Percentiles rank a stretch among this genome's conserved stretches.
Evolutionary conservation across 2,888 invertebrate genomes (phyloP).

Genomic region (Tenthredo notha): DNA sequence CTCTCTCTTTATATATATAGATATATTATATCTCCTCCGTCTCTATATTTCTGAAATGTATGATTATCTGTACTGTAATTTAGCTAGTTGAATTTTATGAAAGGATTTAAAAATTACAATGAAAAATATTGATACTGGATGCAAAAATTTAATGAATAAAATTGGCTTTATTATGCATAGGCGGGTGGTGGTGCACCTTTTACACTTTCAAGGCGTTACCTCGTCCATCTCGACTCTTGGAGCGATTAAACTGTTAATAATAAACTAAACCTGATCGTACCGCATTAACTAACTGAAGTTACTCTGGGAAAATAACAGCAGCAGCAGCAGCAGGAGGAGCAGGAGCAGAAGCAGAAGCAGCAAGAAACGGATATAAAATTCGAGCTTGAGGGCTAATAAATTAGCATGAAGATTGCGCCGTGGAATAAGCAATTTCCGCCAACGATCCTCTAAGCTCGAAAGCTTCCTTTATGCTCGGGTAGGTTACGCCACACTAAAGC

Average conservation of each 20-base stretch:
- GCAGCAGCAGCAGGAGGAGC: neutral
- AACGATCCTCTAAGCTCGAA: constrained; percentile 52
- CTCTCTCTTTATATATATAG: constrained; percentile 1
- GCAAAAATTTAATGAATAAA: constrained; percentile 42
- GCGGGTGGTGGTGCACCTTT: constrained; percentile 21
- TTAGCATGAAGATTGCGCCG: constrained; percentile 60
- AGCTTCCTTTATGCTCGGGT: constrained; percentile 48
- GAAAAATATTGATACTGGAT: constrained; percentile 41
- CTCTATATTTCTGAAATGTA: constrained; percentile 33
- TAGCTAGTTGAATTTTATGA: neutral
- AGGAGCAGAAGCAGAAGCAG: constrained; percentile 6
- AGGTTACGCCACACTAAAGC: constrained; percentile 49
- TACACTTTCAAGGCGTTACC: neutral
- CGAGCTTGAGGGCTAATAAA: constrained; percentile 58
- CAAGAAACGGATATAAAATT: constrained; percentile 57
- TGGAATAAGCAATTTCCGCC: constrained; percentile 59
- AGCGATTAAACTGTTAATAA: constrained; percentile 46
- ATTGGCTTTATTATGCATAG: constrained; percentile 42
- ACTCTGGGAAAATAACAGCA: constrained; percentile 36
- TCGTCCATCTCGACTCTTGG: constrained; percentile 6
- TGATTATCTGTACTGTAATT: neutral
- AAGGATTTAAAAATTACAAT: neutral
- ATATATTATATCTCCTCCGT: neutral
- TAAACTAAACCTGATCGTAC: constrained; percentile 39
- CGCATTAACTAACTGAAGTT: constrained; percentile 31